Percentiles rank a stretch among this genome's conserved stretches.
These are phyloP conservation scores for Clanis bilineata DNA, from an alignment of 2,888 invertebrate genomes.

Conservation along the genomic window DNA sequence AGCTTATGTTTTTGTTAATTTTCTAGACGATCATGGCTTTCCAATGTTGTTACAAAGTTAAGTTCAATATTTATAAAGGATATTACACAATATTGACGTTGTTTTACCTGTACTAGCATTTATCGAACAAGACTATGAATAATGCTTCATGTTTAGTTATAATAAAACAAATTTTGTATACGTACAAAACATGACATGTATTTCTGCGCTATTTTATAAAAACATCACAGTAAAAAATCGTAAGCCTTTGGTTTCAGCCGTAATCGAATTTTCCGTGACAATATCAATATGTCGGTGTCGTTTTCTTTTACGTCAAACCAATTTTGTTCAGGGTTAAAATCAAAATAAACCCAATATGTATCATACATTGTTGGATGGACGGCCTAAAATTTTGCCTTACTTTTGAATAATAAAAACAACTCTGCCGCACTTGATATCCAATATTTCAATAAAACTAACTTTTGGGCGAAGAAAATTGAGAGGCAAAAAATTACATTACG, in stretches of 20 bases:
- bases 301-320: constrained; percentile 50
- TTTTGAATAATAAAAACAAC: constrained; percentile 75
- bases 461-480: constrained; percentile 71
- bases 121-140: neutral
- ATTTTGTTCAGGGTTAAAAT: constrained; percentile 52
- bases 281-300: constrained; percentile 46
- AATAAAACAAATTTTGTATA: too few species aligned
- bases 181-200: neutral
- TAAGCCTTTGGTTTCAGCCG: constrained; percentile 34
- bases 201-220: neutral
- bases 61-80: too few species aligned
- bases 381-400: constrained; percentile 46
- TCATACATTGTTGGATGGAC: constrained; percentile 43
- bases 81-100: too few species aligned
- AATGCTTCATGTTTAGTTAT: neutral
- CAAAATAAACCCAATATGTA: constrained; percentile 61
- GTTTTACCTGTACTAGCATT: neutral
- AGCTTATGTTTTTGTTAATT: too few species aligned
- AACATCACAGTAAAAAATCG: constrained; percentile 15
- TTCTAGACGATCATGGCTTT: too few species aligned
- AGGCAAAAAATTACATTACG: constrained; percentile 77
- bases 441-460: constrained; percentile 78
- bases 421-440: constrained; percentile 76
- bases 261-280: constrained; percentile 42
- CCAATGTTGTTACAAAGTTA: too few species aligned